phyloP scores from a whole-genome alignment of 2,113 vertebrate genomes.

The Pungitius pungitius region DNA sequence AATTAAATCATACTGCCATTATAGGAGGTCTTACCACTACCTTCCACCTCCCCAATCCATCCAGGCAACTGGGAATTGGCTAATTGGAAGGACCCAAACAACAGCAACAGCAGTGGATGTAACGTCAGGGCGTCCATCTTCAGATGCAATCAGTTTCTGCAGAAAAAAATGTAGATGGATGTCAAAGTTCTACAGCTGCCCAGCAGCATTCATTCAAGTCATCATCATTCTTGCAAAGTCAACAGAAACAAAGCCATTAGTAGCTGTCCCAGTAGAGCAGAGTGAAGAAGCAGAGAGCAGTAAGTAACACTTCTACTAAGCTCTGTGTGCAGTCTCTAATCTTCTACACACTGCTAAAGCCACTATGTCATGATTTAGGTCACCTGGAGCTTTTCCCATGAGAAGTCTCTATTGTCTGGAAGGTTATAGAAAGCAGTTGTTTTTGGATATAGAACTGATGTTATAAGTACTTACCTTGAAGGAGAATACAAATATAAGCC shows the following conservation, averaged over 20 bases:
- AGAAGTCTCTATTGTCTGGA: neutral
- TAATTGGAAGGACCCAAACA: conserved; percentile 55
- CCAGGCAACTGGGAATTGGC: conserved; percentile 55
- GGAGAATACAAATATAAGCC: neutral
- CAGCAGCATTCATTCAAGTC: neutral
- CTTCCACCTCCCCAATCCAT: conserved; percentile 61
- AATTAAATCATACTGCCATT: neutral
- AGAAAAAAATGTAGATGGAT: conserved; percentile 3
- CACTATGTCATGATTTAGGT: conserved; percentile 22
- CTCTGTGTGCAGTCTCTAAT: conserved; percentile 62
- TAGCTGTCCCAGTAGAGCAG: conserved; percentile 1
- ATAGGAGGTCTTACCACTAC: conserved; percentile 71
- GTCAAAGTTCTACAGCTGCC: neutral
- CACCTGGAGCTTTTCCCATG: neutral
- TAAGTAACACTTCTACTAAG: conserved; percentile 61
- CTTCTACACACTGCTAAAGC: conserved; percentile 66
- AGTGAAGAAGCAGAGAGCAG: conserved; percentile 27
- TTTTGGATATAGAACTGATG: neutral
- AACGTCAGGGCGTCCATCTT: conserved; percentile 40
- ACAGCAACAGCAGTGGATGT: conserved; percentile 48
- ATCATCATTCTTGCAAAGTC: conserved; percentile 15
- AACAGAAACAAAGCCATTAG: conserved; percentile 25
- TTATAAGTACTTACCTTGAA: too few species aligned
- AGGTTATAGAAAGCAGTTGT: neutral
- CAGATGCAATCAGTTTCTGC: conserved; percentile 16